Percentiles rank a stretch among this genome's conserved stretches.
phyloP scores from a whole-genome alignment of 2,797 vertebrate genomes.

The Phoxinus dragarum region DNA sequence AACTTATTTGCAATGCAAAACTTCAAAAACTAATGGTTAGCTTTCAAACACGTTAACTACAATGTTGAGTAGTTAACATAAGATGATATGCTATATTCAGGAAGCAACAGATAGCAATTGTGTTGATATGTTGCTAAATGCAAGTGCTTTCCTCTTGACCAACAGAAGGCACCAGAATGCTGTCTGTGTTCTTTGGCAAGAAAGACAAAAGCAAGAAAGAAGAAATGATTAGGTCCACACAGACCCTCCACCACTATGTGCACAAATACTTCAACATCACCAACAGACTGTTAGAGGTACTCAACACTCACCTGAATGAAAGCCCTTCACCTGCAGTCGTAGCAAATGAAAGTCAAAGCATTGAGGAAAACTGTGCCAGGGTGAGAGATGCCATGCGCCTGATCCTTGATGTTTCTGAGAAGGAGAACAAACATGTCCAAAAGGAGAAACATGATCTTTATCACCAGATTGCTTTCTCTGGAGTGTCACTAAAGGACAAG shows the following conservation, averaged over 20 bases:
- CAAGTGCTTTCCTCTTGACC: too few species aligned
- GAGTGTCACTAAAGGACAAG: neutral
- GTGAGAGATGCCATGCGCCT: neutral
- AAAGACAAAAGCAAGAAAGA: neutral
- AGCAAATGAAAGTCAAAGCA: neutral
- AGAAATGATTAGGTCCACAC: neutral
- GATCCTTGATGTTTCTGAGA: neutral
- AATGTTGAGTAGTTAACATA: too few species aligned
- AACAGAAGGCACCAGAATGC: neutral
- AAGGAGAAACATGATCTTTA: too few species aligned
- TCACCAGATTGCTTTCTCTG: neutral
- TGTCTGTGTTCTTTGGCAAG: neutral
- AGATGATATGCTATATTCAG: too few species aligned
- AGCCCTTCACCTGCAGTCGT: neutral
- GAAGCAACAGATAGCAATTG: too few species aligned
- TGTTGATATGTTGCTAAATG: too few species aligned
- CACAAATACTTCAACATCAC: constrained; percentile 20
- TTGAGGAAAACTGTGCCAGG: neutral
- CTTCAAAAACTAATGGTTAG: too few species aligned
- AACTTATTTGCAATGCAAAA: too few species aligned
- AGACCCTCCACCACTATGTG: constrained; percentile 6
- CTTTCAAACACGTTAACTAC: too few species aligned
- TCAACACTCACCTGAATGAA: neutral
- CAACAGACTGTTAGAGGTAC: neutral
- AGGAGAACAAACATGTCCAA: neutral